Evolutionary conservation across 37 sponge, comb jelly and placozoan genomes (phyloP), one percentile per base, ranked within the genome.

Genomic region (Crambe crambe): DNA sequence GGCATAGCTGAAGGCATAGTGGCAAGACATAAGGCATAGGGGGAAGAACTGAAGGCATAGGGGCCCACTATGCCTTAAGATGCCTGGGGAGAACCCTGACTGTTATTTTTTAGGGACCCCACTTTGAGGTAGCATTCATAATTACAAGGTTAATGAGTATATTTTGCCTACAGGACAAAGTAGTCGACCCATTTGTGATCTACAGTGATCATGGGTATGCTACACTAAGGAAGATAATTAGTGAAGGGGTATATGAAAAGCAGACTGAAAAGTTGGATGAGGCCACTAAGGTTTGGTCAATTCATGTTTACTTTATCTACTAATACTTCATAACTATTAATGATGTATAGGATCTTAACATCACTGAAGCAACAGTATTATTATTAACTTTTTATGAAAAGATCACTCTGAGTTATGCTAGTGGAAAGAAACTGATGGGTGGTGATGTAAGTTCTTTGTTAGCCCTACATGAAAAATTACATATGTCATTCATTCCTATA

Each of bases 141-240:
- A n/a, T n/a, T n/a, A n/a, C n/a, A n/a, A n/a, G n/a, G n/a, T n/a
- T n/a, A n/a, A n/a, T n/a, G n/a, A n/a, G n/a, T n/a, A n/a, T n/a
- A n/a, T 43, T 57, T n/a, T 57, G 22, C 56, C 23, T 79, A 68
- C 42, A 84, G 54, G 69, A 89, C 17, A 65, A 71, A 42, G 67
- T 58, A 12, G 56, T 78, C 0, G 92, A 91, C 56, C 82, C 80
- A 32, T 91, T 83, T 84, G 89, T 83, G 35, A 56, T 91, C 25
- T 86, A 80, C 76, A 75, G 73, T 42, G 76, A 76, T 30, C 6
- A 37, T 44, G 39, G 32, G 38, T 91, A 91, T 62, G n/a, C 37
- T 22, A 34, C 37, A 38, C 25, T 91, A 35, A 76, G 88, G 34
- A 61, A 65, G 37, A 67, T 58, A 57, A 73, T 91, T 23, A 65